Base-by-base conservation (phyloP, 1,140 invertebrate species). In the Cecropterus lyciades region DNA sequence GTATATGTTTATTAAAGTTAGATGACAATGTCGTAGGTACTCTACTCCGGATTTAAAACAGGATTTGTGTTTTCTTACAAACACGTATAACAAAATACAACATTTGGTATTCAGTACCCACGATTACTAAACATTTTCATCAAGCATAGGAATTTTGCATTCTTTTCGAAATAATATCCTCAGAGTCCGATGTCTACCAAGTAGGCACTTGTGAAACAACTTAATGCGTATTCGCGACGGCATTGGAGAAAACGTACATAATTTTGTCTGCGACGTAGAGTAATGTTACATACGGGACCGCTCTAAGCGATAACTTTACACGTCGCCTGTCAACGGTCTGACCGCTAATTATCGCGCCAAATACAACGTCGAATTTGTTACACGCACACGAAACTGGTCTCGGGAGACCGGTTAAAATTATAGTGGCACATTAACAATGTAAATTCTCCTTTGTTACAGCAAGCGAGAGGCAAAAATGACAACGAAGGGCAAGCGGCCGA, bases 401-500 rank as follows among this genome's bases (percentile, higher is more conserved):
- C 45, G 14, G n/a, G 56, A 15, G 56, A 33, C 24, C 45, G 24
- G 20, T 60, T 33, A 55, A 48, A 55, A 55, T 55, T 42, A 55
- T 46, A 48, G n/a, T 48, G 24, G 16, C 40, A 48, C 43, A 33
- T 55, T 46, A 65, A 55, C 15, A 45, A 16, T 14, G 24, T 42
- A 53, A 53, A 17, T 8, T 75, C 75, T 67, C 48, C 42, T 69
- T 90, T 88, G 79, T 89, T 89, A 49, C 83, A 89, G 88, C 63
- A 82, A 75, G 78, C 81, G 81, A 73, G 76, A 63, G 68, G 75
- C 73, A 59, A 84, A 78, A 79, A 92, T 91, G 89, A 77, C 85
- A 14, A 94, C 85, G 5, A 93, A 94, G 71, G 95, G 95, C 45
- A 97, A 96, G 86, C 94, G 96, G 11, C 95, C 95, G 0, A 80